Percentiles rank a stretch among this genome's conserved stretches.
These are phyloP conservation scores for Drosophila bunnanda DNA, from an alignment of 2,888 invertebrate species.

Conservation along the genomic window DNA sequence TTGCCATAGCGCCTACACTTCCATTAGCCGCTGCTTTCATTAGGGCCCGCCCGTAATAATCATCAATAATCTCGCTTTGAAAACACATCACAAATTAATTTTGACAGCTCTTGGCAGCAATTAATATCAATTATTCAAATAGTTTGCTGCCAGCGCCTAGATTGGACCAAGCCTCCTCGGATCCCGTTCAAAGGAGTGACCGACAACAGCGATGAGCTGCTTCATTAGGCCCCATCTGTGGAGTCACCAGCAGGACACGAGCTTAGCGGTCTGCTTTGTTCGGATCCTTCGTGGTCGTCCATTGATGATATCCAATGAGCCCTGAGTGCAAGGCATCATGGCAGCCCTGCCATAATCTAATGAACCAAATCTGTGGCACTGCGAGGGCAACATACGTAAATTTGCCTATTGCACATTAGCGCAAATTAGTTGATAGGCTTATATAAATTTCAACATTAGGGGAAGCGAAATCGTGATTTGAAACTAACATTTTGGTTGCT, in stretches of 20 bases:
- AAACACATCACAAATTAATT: conserved; percentile 71
- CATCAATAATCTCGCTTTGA: conserved; percentile 66
- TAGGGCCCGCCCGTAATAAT: conserved; percentile 53
- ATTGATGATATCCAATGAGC: conserved; percentile 1
- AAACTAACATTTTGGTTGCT: background rate
- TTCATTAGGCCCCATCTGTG: conserved; percentile 17
- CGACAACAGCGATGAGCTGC: conserved; percentile 12
- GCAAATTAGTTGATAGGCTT: background rate
- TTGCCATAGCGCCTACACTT: conserved; percentile 10
- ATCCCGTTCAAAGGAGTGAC: conserved; percentile 12
- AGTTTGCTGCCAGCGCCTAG: conserved; percentile 36
- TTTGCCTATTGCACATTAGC: rapidly evolving
- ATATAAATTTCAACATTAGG: too few species aligned
- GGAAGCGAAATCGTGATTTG: background rate
- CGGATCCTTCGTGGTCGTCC: background rate
- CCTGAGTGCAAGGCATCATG: background rate
- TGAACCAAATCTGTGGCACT: background rate
- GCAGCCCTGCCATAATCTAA: background rate
- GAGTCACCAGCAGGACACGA: conserved; percentile 21
- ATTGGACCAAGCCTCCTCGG: conserved; percentile 1
- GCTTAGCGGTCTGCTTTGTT: conserved; percentile 1
- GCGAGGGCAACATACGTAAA: background rate
- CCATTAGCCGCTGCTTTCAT: conserved; percentile 54
- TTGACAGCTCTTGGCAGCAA: conserved; percentile 74
- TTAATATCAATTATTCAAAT: conserved; percentile 79